A percentile compares a stretch with the other conserved stretches of the same genome.
Conservation (phyloP, 2,888 invertebrate species). For the Drosophila hamatofila region DNA sequence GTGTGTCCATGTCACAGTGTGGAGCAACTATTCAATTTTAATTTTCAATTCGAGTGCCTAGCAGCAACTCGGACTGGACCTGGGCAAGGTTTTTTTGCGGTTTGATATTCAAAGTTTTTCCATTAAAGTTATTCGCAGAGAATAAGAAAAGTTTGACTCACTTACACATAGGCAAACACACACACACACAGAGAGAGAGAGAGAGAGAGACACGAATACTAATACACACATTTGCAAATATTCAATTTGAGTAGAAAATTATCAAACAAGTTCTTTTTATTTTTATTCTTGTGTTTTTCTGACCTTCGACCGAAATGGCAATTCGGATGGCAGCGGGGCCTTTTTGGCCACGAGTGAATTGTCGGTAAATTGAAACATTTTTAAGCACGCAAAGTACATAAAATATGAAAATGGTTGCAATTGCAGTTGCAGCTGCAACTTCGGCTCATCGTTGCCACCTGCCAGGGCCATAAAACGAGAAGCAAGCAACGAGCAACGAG, state of each 20-base stretch:
- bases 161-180: conserved; percentile 31
- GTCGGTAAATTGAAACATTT: conserved; percentile 61
- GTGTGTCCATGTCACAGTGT: conserved; percentile 28
- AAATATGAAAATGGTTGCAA: conserved; percentile 69
- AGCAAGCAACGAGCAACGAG: background rate
- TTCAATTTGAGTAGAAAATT: conserved; percentile 78
- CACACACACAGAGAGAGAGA: background rate
- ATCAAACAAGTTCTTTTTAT: conserved; percentile 60
- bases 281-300: conserved; percentile 31
- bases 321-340: conserved; percentile 16
- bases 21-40: conserved; percentile 68
- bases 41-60: conserved; percentile 70
- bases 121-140: conserved; percentile 78
- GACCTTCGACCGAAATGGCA: conserved; percentile 68
- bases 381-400: conserved; percentile 78
- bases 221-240: conserved; percentile 64
- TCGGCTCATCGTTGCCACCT: conserved; percentile 36
- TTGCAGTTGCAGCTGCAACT: conserved; percentile 42
- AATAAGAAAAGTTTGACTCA: conserved; percentile 73
- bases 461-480: conserved; percentile 18
- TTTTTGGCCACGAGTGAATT: conserved; percentile 20
- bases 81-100: conserved; percentile 63
- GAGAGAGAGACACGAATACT: conserved; percentile 8
- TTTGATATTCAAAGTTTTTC: conserved; percentile 79
- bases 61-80: conserved; percentile 17